Base-by-base conservation (phyloP, 2,113 vertebrate genomes). In the Notothenia coriiceps region DNA sequence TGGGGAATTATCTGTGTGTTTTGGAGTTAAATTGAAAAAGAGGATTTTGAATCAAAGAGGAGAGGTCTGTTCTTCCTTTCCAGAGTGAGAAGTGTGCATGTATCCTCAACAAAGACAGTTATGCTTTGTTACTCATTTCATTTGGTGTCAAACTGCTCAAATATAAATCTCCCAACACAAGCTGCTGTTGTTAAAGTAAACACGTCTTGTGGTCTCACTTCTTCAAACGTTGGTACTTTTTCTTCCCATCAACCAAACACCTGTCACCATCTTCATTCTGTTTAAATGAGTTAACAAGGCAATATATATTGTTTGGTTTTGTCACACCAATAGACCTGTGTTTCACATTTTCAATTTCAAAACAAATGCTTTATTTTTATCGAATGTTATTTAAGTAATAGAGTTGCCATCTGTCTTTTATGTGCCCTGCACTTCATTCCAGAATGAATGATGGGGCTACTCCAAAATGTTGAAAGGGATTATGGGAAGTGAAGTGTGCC, bases 401-500 rank as follows among this genome's bases (percentile, higher is more conserved):
- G 6, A 40, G 35, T 40, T 81, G 44, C 12, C 63, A 71, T 74
- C 2, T 49, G 59, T 44, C 13, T 20, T 64, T 11, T 67, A 6
- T 66, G 10, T 70, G 29, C 40, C n/a, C 67, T 74, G 62, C 66
- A 29, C 29, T 85, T 82, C 60, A 64, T 71, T 82, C 62, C 70
- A 52, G 95, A 93, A 93, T 90, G 94, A 94, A 94, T 90, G 94
- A 94, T 88, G 93, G 10, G 51, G 63, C 0, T 29, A 22, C 64
- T 87, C 70, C n/a, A 62, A 35, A 56, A 93, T 95, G 95, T 95
- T 95, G 92, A 91, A 74, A 94, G 93, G 93, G 10, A 95, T 95
- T 93, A 94, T 92, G 89, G 95, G 92, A 96, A 79, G 35, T 80
- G 94, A 94, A 85, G 92, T 95, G 86, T 95, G 92, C 79, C 35